Base-by-base conservation (phyloP, 1,140 invertebrate species). In the Leptopilina boulardi region DNA sequence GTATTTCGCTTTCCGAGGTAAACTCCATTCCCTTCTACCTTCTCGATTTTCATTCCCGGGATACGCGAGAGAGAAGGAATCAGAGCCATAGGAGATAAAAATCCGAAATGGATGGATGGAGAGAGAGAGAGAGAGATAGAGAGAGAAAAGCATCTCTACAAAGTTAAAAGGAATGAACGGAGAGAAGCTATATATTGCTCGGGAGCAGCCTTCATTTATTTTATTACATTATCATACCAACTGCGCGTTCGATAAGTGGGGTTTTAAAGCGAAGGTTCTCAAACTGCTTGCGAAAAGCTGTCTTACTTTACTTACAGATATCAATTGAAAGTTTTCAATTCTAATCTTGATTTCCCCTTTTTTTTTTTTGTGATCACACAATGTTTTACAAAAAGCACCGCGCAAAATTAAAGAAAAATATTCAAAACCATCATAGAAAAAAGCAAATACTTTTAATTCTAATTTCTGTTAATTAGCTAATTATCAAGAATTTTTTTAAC, bases 211-310 rank as follows among this genome's bases (percentile, higher is more conserved):
- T 91, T 88, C 89, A 91, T 90, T 91, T 91, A 91, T 91, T 91
- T 91, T 91, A 91, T 91, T 91, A 91, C 90, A 91, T 91, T 91
- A 91, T 91, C 90, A 91, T 91, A 90, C 89, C 89, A 88, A 91
- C 86, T 87, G 89, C 85, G 76, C 84, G 87, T 84, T 89, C 87
- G 88, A 90, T 90, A 90, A 91, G 88, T 89, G 88, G 89, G 86
- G 85, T 85, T 91, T 90, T 89, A 88, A 90, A 89, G 79, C 87
- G 79, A 81, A 74, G 88, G 84, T 89, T 88, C 89, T 89, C 89
- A 89, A 90, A 87, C 86, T 82, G 75, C 75, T 71, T 47, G 30
- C 23, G 56, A 47, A 34, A 23, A 75, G 75, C 72, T 71, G 75
- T 51, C 73, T 74, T 80, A 78, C 75, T 77, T 82, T 75, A 77